Evolutionary conservation across 2,797 vertebrate genomes (phyloP), one percentile per base, ranked within the genome.

Genomic region (Parauchenoglanis punctatus): DNA sequence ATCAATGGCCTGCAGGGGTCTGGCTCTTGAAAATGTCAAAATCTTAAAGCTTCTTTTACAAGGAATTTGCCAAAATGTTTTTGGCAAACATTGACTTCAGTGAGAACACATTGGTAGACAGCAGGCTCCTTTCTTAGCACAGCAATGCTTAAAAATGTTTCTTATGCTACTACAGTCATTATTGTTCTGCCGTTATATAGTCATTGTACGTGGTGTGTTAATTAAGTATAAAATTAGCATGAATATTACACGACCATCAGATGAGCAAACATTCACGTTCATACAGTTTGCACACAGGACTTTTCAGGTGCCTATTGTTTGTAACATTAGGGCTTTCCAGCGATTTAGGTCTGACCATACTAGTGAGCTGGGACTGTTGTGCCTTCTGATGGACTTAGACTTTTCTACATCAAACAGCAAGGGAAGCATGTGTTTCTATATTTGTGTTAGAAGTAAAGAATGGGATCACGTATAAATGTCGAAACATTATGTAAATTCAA

Each of bases 11-110:
- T 7, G 49, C 49, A 83, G 87, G 18, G 35, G 67, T 35, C 35
- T 59, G 28, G 23, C 11, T 52, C 40, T 72, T 73, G 35, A 77
- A 78, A 88, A 82, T 73, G 68, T 68, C 28, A 83, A 68, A 83
- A 83, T 68, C 78, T n/a, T 61, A 31, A 65, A 31, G 82, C 78
- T 44, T 75, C 13, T 49, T 81, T 81, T 46, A 63, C 59, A 54
- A 70, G 46, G 81, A 54, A 70, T 83, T 68, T 12, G 35, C 56
- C 56, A 35, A 23, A 52, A 83, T 40, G 40, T 40, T 40, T 81
- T 59, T 20, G 11, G 44, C 44, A 49, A 15, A 61, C 59, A 68
- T 54, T 18, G 28, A 40, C 63, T 49, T 49, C 40, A 40, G 40
- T 54, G 28, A 83, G 49, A 56, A 13, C 18, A 54, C 0, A 1